Evolutionary conservation across 2,888 invertebrate species (phyloP), one percentile per base, ranked within the genome.

Genomic region (Meiosimyza platycephala): DNA sequence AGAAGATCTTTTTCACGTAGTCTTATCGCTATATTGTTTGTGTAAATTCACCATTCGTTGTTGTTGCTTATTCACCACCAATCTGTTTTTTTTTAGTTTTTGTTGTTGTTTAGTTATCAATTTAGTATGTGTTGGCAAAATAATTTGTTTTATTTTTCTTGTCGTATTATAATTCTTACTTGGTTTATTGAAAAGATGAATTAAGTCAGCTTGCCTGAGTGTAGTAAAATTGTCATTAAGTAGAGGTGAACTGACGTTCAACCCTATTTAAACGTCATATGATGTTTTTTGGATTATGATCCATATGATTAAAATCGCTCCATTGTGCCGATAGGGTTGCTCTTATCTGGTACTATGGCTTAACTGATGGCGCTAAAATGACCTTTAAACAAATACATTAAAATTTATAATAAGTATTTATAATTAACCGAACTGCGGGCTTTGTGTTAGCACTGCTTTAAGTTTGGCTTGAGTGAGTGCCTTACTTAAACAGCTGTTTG

Each of bases 201-300:
- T 57, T 59, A 69, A 63, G n/a, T 7, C 1, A 6, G 51, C 66
- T 65, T 1, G 47, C 55, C 66, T 48, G 18, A n/a, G 4, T 0
- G 0, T 1, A 0, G 0, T 12, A 1, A 78, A 78, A 72, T 82
- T 82, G 85, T 85, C 86, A 81, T 85, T 83, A 81, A 80, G 85
- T 81, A 82, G 81, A 18, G 79, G 84, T 85, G 80, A 81, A 85
- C 86, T 85, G 86, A 85, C 85, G 85, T 84, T 85, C 86, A 84
- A 84, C 83, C 84, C 85, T 83, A 80, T 79, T 80, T 79, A 80
- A 80, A 83, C 82, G 80, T 82, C 85, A 85, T 64, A 78, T 85
- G 85, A 85, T 85, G 86, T 76, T 77, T 22, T 79, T 67, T 12
- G 75, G 80, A 85, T 85, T 83, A 85, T 85, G 84, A 85, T 77